Percentiles rank a stretch among this genome's conserved stretches.
Conservation (phyloP, 2,113 vertebrate species). For the Myotis lucifugus region DNA sequence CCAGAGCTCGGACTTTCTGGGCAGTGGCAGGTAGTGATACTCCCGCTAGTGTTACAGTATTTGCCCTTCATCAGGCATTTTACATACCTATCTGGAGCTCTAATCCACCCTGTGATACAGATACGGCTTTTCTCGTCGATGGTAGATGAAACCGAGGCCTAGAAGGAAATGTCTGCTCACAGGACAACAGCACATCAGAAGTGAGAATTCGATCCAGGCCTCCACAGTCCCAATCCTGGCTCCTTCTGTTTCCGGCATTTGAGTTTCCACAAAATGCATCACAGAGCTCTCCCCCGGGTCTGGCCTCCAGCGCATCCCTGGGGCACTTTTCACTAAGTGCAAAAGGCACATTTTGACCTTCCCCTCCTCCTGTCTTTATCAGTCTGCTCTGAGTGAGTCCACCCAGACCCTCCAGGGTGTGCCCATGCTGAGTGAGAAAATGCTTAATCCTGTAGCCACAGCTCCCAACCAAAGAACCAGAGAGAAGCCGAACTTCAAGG, state of each 20-base stretch:
- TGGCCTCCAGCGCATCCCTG: neutral
- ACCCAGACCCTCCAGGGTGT: neutral
- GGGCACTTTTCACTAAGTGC: neutral
- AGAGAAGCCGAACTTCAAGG: neutral
- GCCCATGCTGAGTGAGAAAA: neutral
- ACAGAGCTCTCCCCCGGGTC: neutral
- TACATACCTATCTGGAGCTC: neutral
- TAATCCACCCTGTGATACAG: neutral
- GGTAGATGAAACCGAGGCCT: neutral
- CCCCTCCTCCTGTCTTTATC: neutral
- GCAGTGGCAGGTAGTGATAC: neutral
- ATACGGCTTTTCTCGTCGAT: neutral
- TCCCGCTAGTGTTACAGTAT: neutral
- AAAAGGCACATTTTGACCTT: neutral
- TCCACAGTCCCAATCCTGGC: neutral
- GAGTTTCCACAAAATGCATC: neutral
- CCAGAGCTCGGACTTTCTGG: conserved; percentile 9
- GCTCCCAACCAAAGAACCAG: neutral
- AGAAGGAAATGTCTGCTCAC: neutral
- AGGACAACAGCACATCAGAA: neutral
- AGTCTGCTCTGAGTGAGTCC: neutral
- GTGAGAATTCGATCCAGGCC: neutral
- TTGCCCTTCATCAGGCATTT: neutral
- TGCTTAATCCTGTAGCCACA: neutral
- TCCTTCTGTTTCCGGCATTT: neutral